Base-by-base conservation (phyloP, 2,797 vertebrate species). In the Tamandua tetradactyla region DNA sequence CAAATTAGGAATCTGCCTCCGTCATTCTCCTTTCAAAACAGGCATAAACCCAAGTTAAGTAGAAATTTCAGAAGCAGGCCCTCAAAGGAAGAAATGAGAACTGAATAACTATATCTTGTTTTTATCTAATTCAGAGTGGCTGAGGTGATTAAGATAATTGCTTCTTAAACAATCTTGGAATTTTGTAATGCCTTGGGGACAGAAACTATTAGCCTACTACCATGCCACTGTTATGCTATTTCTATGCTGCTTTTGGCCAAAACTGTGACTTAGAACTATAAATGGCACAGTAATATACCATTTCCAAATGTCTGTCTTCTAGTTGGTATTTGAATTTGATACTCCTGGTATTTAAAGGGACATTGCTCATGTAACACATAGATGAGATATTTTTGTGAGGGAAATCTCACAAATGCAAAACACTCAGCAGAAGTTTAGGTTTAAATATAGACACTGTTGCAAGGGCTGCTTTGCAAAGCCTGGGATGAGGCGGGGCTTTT, bases 231-330 rank as follows among this genome's bases (percentile, higher is more conserved):
- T 20, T 32, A 18, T 42, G 37, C 1, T 52, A 10, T 35, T 47
- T 5, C 35, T 23, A 23, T 23, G 4, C 22, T 17, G 4, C 35
- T 32, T 42, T 25, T 37, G 52, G 20, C 37, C 8, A 69, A 82
- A 84, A 72, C 32, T 17, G 32, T 52, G 44, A 81, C 57, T 81
- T 93, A 82, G 87, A 80, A 55, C 15, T 85, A 89, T 74, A 96
- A 94, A 85, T 57, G 40, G 44, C 49, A 44, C 7, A 12, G 47
- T 14, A n/a, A 23, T 35, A 81, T 94, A 61, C 74, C 80, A 93
- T 32, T 93, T 93, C 87, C 80, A 96, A 96, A 93, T 85, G 88
- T 89, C 74, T 95, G 62, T 79, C n/a, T 13, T 85, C 55, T 49
- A 75, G 68, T 68, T 81, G 72, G 72, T 90, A 93, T 87, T 93